phyloP scores from a whole-genome alignment of 2,113 vertebrate species.

The Bufo bufo region DNA sequence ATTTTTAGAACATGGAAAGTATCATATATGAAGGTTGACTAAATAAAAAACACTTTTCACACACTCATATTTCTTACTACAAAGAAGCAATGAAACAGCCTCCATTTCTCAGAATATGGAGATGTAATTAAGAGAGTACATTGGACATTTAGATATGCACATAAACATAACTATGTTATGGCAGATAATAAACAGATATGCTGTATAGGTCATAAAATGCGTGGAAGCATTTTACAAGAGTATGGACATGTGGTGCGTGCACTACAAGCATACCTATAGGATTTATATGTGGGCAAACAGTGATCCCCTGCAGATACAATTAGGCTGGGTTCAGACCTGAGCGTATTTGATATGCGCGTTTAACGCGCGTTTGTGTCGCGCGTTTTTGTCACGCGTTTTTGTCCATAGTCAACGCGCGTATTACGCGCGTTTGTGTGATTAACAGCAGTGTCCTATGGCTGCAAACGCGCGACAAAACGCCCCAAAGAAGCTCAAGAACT shows the following conservation, averaged over 20 bases:
- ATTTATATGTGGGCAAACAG: background rate
- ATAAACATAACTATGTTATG: no score
- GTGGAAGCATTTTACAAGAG: background rate
- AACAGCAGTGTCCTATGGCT: no score
- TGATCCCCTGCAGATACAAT: background rate
- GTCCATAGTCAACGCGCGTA: no score
- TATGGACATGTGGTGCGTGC: slow-evolving; percentile 6
- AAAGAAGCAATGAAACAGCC: background rate
- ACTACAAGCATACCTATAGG: background rate
- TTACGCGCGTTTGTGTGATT: no score
- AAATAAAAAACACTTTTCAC: background rate
- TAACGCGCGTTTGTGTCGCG: no score
- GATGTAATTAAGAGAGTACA: background rate
- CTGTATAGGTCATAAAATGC: background rate
- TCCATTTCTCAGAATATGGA: background rate
- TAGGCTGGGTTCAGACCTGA: no score
- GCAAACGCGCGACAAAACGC: no score
- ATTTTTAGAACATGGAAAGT: background rate
- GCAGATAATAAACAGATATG: slow-evolving; percentile 6
- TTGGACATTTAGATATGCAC: background rate
- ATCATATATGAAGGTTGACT: background rate
- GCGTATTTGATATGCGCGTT: no score
- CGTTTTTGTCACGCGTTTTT: no score
- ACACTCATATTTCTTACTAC: background rate
- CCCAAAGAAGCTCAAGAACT: no score